These are phyloP conservation scores for human (Homo sapiens) DNA, from an alignment of 2,113 vertebrate species.

Conservation along the genomic window DNA sequence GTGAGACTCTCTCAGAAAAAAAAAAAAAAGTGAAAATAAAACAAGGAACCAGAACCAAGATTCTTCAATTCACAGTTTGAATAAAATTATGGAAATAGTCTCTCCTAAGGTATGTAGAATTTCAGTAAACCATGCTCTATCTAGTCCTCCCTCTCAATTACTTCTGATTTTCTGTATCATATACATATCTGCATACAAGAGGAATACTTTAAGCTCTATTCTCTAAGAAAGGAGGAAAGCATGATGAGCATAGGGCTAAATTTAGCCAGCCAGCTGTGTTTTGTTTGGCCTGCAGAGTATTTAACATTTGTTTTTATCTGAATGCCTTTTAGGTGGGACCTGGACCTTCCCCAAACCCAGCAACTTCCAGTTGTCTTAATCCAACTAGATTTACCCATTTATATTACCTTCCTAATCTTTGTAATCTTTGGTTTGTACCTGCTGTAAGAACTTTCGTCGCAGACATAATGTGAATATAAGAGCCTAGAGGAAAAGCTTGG, in stretches of 20 bases:
- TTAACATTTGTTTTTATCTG: slow-evolving; percentile 22
- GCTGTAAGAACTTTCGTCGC: neutral
- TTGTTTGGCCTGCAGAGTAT: slow-evolving; percentile 38
- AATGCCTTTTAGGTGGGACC: neutral
- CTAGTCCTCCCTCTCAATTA: neutral
- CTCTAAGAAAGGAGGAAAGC: neutral
- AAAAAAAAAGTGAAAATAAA: neutral
- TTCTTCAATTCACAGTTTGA: slow-evolving; percentile 6
- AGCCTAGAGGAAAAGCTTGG: neutral
- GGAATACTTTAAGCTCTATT: neutral
- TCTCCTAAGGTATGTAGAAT: neutral
- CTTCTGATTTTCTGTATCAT: slow-evolving; percentile 10
- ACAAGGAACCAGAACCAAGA: neutral
- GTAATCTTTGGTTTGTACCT: neutral
- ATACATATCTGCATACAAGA: neutral
- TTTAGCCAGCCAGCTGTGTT: neutral
- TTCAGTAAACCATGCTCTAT: neutral
- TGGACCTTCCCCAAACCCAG: neutral
- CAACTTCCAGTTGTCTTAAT: slow-evolving; percentile 23
- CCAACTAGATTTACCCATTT: neutral
- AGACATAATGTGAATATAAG: neutral
- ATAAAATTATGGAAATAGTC: neutral
- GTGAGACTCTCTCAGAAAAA: no score
- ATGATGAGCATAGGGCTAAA: neutral
- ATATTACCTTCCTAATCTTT: slow-evolving; percentile 40